Evolutionary conservation across 2,888 invertebrate species (phyloP), one percentile per base, ranked within the genome.

Genomic region (Branchipolynoe longqiensis): DNA sequence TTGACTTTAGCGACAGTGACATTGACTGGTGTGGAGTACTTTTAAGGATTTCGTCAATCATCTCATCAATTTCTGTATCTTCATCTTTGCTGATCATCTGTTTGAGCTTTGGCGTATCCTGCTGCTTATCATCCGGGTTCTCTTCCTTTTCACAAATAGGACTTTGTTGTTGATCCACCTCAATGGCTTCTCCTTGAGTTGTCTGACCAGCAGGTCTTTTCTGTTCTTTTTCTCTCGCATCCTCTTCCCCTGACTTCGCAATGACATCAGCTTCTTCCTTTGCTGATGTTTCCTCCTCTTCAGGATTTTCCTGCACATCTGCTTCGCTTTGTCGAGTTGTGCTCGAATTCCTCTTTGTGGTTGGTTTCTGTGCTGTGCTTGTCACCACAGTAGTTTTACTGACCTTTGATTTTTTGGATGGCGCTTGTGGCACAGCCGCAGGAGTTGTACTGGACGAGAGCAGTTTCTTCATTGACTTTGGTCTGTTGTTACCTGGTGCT

Each of bases 1-100:
- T 38, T 25, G 84, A 84, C 38, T 78, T 59, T 83, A 78, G 83
- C 28, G 87, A 86, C 31, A 88, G 28, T 36, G 74, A 86, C 82
- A 87, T 22, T 25, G 87, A 78, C 14, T 86, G 87, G 36, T 87
- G 58, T 28, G 87, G 88, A 31, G 88, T 88, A 25, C 82, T 73
- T 36, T 88, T 91, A 25, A 93, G 86, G 54, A 93, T 93, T 85
- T 93, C 93, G 64, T 92, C 91, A 83, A 92, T 91, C n/a, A 90
- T 91, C 41, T 90, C 90, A 82, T 91, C 90, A 54, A 92, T 89
- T 56, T 91, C 90, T 33, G 90, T 90, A 59, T 90, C 89, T 88
- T 90, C 56, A 90, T 89, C 78, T 90, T 82, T 82, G n/a, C 59
- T 82, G 1, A 59, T 12, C 58, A 33, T 59, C 38, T 58, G 4